A percentile compares a stretch with the other conserved stretches of the same genome.
phyloP scores from a whole-genome alignment of 2,797 vertebrate species.

The Brotula barbata region DNA sequence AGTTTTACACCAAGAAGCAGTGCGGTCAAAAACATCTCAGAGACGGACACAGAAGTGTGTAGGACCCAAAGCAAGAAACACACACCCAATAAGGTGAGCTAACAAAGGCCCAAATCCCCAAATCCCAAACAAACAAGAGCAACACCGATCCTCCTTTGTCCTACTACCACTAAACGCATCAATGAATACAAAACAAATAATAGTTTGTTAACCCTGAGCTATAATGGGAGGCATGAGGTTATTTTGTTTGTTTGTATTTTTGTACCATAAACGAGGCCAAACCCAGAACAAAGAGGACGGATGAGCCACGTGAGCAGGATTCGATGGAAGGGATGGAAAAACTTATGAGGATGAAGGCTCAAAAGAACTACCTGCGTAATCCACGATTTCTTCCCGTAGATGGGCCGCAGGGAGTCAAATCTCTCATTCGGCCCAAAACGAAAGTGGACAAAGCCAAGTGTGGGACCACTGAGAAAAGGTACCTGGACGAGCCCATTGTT shows the following conservation, averaged over 20 bases:
- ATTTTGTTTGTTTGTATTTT: no score
- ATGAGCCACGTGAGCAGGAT: constrained; percentile 58
- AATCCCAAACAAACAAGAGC: no score
- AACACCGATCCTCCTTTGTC: not conserved
- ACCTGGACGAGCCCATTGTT: constrained; percentile 13
- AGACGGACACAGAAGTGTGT: constrained; percentile 47
- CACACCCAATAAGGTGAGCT: constrained; percentile 68
- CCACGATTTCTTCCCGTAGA: constrained; percentile 86
- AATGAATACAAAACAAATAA: not conserved
- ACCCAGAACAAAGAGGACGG: constrained; percentile 66
- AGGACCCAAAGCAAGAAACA: constrained; percentile 47
- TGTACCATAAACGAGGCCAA: constrained; percentile 9
- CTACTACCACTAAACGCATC: not conserved
- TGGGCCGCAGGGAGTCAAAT: constrained; percentile 74
- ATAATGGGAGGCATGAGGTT: not conserved
- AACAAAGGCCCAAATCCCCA: not conserved
- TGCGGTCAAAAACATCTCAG: constrained; percentile 19
- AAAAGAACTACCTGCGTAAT: constrained; percentile 83
- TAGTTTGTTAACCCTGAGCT: not conserved
- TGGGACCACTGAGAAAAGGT: constrained; percentile 72
- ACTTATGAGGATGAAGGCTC: constrained; percentile 73
- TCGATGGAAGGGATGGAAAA: constrained; percentile 49
- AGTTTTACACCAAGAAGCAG: constrained; percentile 38
- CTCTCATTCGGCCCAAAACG: constrained; percentile 76
- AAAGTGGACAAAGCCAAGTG: constrained; percentile 52